Evolutionary conservation across 2,888 invertebrate genomes (phyloP).

Genomic region (Patella ulyssiponensis): DNA sequence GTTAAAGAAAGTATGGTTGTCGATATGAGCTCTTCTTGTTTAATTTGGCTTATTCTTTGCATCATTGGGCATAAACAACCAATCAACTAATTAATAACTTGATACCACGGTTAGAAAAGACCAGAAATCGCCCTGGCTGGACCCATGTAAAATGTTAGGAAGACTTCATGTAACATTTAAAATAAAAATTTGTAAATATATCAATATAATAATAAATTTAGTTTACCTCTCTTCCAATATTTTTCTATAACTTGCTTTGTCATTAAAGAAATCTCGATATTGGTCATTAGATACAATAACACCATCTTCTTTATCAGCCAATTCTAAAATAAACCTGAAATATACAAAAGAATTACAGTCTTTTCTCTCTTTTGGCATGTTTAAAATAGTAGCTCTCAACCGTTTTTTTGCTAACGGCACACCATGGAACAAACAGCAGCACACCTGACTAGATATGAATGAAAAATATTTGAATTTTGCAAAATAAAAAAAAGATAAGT

Average conservation of each 20-base stretch:
- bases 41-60: neutral
- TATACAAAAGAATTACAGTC: slow-evolving; percentile 14
- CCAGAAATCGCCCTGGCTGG: neutral
- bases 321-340: slow-evolving; percentile 82
- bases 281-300: slow-evolving; percentile 96
- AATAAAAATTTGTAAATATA: no score
- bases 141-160: no score
- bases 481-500: no score
- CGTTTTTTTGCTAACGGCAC: neutral
- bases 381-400: neutral
- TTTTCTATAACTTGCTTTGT: slow-evolving; percentile 85
- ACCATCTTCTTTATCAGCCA: slow-evolving; percentile 65
- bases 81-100: neutral
- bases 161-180: no score
- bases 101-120: neutral
- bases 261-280: slow-evolving; percentile 88
- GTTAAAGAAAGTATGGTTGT: no score
- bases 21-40: neutral
- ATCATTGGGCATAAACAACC: neutral
- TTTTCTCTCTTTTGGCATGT: neutral
- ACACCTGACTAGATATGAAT: no score
- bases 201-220: no score
- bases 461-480: no score
- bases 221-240: slow-evolving; percentile 87
- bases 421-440: neutral